phyloP scores from a whole-genome alignment of 2,113 vertebrate genomes.

The Tyrannus savana region DNA sequence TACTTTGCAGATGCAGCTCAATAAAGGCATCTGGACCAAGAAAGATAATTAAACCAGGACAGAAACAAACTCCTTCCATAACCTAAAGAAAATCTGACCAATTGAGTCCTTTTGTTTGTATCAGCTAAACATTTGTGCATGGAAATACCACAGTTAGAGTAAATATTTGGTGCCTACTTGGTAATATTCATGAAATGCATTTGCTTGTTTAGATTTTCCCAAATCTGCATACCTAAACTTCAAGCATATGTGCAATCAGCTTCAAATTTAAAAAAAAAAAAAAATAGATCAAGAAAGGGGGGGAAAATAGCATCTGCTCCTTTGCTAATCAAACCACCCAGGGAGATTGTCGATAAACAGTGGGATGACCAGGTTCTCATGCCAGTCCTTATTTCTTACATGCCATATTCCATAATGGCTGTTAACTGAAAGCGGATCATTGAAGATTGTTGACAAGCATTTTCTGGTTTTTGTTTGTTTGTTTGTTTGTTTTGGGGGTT shows the following conservation, averaged over 20 bases:
- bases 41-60: slow-evolving; percentile 46
- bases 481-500: too few relatives aligned
- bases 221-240: slow-evolving; percentile 63
- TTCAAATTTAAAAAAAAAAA: slow-evolving; percentile 34
- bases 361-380: neutral
- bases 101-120: slow-evolving; percentile 36
- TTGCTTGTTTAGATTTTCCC: slow-evolving; percentile 59
- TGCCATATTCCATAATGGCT: neutral
- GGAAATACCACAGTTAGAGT: slow-evolving; percentile 28
- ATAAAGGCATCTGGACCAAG: slow-evolving; percentile 45
- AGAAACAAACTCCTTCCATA: slow-evolving; percentile 19
- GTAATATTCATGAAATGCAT: slow-evolving; percentile 62
- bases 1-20: slow-evolving; percentile 36
- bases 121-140: neutral
- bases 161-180: slow-evolving; percentile 67
- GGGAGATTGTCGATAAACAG: slow-evolving; percentile 43
- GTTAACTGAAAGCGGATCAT: slow-evolving; percentile 39
- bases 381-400: neutral
- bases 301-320: slow-evolving; percentile 36
- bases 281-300: slow-evolving; percentile 18
- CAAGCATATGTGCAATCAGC: slow-evolving; percentile 65
- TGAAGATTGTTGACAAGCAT: neutral
- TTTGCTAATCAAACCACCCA: slow-evolving; percentile 60
- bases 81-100: slow-evolving; percentile 14
- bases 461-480: neutral